Evolutionary conservation across 1,140 invertebrate species (phyloP), one percentile per base, ranked within the genome.

Genomic region (Drosophila serrata): DNA sequence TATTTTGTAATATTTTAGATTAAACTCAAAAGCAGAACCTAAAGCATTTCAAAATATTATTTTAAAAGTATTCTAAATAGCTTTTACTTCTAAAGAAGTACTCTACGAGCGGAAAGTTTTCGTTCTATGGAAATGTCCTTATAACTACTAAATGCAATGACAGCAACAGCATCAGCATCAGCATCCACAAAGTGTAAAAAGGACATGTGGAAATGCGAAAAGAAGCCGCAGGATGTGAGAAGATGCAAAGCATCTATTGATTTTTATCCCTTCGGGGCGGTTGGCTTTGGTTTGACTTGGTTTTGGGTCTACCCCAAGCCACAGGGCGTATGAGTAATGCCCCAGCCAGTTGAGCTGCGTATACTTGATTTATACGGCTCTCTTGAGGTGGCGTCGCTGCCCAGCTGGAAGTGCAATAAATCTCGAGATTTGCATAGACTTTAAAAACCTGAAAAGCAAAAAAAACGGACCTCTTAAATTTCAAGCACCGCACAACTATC

Each of bases 301-400:
- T 40, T 76, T 72, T 63, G 64, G 61, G 68, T 39, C 46, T 35
- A 35, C 51, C 19, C 29, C 15, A 42, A 31, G 37, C 75, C 60
- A 70, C 80, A 64, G 49, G 78, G 81, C 81, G 81, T 81, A 85
- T 85, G 74, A 64, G 81, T 67, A 81, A 85, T 84, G 68, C 48
- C 62, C 53, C 39, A 15, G 39, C 17, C 59, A 51, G 33, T 42
- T 37, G 31, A 40, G 57, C 27, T 58, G 61, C 40, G 48, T 70
- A 72, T 72, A 72, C 65, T 72, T 72, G 68, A 72, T 72, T 72
- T 72, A 72, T 72, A 19, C 42, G 68, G 40, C 24, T 57, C 68
- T 39, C 42, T 43, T 33, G 31, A 45, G 64, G 17, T 27, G 27
- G 17, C 43, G 48, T 33, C 13, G 49, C 7, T 0, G 19, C 51